Evolutionary conservation across 2,797 vertebrate genomes (phyloP).

Genomic region (Chaenodraco wilsoni): DNA sequence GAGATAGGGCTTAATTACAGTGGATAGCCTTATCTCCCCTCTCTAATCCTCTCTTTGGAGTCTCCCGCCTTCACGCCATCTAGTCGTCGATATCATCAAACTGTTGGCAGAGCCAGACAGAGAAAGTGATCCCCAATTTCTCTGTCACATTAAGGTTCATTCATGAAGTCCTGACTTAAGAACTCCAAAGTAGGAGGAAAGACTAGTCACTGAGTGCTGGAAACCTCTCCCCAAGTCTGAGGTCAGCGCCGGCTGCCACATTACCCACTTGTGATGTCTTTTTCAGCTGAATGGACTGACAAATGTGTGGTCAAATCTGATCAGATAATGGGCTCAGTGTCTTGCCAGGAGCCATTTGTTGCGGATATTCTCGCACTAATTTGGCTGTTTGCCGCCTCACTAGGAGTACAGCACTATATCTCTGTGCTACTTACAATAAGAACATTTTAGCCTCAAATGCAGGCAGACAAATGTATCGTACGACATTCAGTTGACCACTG

Average conservation of each 20-base stretch:
- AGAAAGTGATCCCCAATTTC: conserved; percentile 77
- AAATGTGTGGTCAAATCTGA: conserved; percentile 58
- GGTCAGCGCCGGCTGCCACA: conserved; percentile 49
- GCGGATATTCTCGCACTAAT: conserved; percentile 52
- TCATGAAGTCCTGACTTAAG: conserved; percentile 71
- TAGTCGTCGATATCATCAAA: conserved; percentile 65
- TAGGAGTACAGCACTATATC: background rate
- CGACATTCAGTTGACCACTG: conserved; percentile 33
- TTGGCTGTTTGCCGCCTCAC: conserved; percentile 49
- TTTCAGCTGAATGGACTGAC: conserved; percentile 61
- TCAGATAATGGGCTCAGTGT: conserved; percentile 64
- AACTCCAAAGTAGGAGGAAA: conserved; percentile 59
- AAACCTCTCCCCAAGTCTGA: conserved; percentile 33
- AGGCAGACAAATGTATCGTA: conserved; percentile 15
- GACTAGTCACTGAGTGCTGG: conserved; percentile 47
- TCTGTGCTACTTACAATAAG: conserved; percentile 11
- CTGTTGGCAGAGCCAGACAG: conserved; percentile 59
- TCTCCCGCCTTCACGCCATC: conserved; percentile 64
- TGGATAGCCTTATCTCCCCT: conserved; percentile 85
- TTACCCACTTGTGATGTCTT: conserved; percentile 52
- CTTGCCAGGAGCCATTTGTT: conserved; percentile 65
- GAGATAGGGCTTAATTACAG: conserved; percentile 86
- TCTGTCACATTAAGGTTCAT: conserved; percentile 75
- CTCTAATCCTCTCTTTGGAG: conserved; percentile 77
- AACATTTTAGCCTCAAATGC: background rate